Evolutionary conservation across 2,797 vertebrate genomes (phyloP).

Genomic region (Arnoldichthys spilopterus): DNA sequence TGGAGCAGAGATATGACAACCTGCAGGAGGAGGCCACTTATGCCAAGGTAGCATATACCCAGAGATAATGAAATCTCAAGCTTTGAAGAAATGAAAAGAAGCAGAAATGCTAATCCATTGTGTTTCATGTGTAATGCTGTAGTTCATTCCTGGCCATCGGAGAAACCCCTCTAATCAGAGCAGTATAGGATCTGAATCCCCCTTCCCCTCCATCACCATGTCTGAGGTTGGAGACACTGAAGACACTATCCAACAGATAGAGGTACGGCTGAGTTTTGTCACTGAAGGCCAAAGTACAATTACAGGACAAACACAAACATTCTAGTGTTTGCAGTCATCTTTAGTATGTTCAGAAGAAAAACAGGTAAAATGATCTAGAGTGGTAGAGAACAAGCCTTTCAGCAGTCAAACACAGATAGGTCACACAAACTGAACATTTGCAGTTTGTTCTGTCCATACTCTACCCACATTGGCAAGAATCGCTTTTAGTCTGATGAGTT

Average conservation of each 20-base stretch:
- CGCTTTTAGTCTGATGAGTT: too few species aligned
- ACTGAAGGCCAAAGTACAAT: background rate
- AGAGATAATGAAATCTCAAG: background rate
- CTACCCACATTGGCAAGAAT: too few species aligned
- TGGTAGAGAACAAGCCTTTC: too few species aligned
- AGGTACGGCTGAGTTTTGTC: constrained; percentile 72
- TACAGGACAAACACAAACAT: too few species aligned
- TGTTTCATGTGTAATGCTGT: constrained; percentile 9
- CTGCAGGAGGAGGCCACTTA: constrained; percentile 85
- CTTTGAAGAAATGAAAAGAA: background rate
- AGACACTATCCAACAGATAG: constrained; percentile 87
- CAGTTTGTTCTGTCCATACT: too few species aligned
- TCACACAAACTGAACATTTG: too few species aligned
- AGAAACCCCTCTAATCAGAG: constrained; percentile 91
- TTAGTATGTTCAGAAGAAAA: background rate
- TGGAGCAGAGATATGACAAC: constrained; percentile 94
- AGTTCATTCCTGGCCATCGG: constrained; percentile 85
- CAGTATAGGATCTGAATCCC: constrained; percentile 93
- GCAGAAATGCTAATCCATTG: background rate
- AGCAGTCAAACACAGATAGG: too few species aligned
- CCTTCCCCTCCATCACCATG: constrained; percentile 87
- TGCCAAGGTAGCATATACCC: constrained; percentile 72
- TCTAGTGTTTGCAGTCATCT: too few species aligned
- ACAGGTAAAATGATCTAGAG: too few species aligned
- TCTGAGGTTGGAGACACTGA: constrained; percentile 92